A percentile compares a stretch with the other conserved stretches of the same genome.
Conservation (phyloP, 2,797 vertebrate genomes). For the Cyclura pinguis region DNA sequence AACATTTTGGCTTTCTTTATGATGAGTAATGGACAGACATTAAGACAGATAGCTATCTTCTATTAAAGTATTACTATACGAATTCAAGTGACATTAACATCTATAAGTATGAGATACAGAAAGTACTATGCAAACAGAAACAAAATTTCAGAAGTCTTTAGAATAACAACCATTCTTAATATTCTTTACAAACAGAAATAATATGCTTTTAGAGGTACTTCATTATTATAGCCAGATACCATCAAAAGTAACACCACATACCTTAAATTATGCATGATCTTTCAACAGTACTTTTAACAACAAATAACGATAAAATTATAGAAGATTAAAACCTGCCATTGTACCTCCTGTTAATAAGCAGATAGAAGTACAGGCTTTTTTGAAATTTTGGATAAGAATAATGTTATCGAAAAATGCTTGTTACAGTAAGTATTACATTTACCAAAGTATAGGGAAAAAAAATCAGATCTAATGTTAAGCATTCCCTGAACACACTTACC, state of each 20-base stretch:
- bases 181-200: conserved; percentile 38
- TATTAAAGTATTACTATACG: neutral
- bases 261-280: conserved; percentile 68
- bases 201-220: conserved; percentile 50
- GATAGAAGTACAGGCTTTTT: conserved; percentile 21
- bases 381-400: conserved; percentile 62
- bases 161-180: conserved; percentile 9
- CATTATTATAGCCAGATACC: conserved; percentile 58
- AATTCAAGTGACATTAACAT: neutral
- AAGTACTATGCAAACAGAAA: neutral
- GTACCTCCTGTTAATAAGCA: conserved; percentile 42
- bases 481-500: conserved; percentile 81
- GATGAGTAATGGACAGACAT: neutral
- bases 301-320: conserved; percentile 43
- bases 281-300: conserved; percentile 58
- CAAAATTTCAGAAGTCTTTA: conserved; percentile 1
- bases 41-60: conserved; percentile 1
- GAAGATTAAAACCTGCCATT: conserved; percentile 60
- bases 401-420: conserved; percentile 56
- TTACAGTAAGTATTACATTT: conserved; percentile 62
- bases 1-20: neutral
- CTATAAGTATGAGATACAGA: neutral
- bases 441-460: conserved; percentile 48
- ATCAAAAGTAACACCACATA: conserved; percentile 41
- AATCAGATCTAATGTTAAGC: conserved; percentile 43